Conservation (phyloP, 92 coral and sea anemone genomes). For the Epizoanthus fatuus region DNA sequence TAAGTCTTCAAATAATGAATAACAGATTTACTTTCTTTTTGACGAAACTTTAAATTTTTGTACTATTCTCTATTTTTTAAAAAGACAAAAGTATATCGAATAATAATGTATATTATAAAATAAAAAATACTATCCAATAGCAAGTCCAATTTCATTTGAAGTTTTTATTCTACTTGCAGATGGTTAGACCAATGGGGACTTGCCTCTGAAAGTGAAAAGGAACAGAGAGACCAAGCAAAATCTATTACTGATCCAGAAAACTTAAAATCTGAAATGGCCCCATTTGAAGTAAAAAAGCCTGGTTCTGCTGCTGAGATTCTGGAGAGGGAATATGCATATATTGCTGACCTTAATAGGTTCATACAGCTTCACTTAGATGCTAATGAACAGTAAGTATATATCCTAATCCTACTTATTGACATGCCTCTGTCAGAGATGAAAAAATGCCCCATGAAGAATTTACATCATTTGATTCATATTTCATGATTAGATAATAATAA, state of each 20-base stretch:
- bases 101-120: too few relatives aligned
- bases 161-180: constrained; percentile 21
- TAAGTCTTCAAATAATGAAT: neutral
- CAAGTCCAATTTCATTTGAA: too few relatives aligned
- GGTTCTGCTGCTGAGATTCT: constrained; percentile 31
- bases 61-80: too few relatives aligned
- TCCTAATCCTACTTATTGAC: too few relatives aligned
- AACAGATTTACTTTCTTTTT: neutral
- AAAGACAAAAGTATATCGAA: too few relatives aligned
- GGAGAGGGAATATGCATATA: constrained; percentile 41
- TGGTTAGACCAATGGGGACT: constrained; percentile 62
- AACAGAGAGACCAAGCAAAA: constrained; percentile 44
- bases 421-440: too few relatives aligned
- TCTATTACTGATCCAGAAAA: constrained; percentile 54
- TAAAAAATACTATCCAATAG: neutral
- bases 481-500: too few relatives aligned
- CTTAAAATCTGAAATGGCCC: constrained; percentile 44
- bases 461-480: too few relatives aligned
- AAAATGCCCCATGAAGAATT: too few relatives aligned
- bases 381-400: constrained; percentile 37
- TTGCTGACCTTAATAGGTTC: constrained; percentile 41
- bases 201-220: constrained; percentile 45
- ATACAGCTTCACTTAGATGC: constrained; percentile 51
- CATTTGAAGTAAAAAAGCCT: constrained; percentile 46
- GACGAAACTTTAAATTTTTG: too few relatives aligned